Conservation (phyloP, 2,888 invertebrate genomes). For the Choreutis nemorana region DNA sequence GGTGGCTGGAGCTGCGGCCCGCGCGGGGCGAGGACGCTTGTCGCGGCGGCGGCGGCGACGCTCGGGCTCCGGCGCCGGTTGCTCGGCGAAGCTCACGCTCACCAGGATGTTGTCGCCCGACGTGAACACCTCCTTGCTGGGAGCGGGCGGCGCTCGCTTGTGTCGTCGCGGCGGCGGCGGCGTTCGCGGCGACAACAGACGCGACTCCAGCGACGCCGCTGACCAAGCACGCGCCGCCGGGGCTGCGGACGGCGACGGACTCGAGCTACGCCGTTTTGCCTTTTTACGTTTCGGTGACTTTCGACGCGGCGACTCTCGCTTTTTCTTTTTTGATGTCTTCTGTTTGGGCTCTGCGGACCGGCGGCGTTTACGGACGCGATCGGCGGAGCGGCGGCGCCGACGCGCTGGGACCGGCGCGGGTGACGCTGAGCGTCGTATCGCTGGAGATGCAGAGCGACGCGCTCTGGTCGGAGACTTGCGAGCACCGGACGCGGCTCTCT, state of each 20-base stretch:
- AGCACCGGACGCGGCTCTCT: not conserved
- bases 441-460: slow-evolving; percentile 13
- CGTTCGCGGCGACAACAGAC: slow-evolving; percentile 70
- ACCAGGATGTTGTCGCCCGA: slow-evolving; percentile 93
- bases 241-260: slow-evolving; percentile 24
- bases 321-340: slow-evolving; percentile 28
- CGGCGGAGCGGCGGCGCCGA: slow-evolving; percentile 25
- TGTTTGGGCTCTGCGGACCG: slow-evolving; percentile 25
- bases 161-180: slow-evolving; percentile 54
- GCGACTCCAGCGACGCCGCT: slow-evolving; percentile 42
- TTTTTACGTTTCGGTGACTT: slow-evolving; percentile 34
- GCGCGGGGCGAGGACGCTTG: slow-evolving; percentile 16
- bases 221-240: slow-evolving; percentile 21
- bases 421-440: slow-evolving; percentile 11
- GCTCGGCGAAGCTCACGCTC: slow-evolving; percentile 89
- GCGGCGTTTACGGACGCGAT: slow-evolving; percentile 26
- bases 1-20: slow-evolving; percentile 12
- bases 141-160: slow-evolving; percentile 37
- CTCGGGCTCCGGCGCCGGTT: slow-evolving; percentile 33
- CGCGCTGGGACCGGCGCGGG: slow-evolving; percentile 15
- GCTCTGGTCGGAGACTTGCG: slow-evolving; percentile 2
- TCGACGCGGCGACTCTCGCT: slow-evolving; percentile 26
- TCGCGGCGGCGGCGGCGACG: slow-evolving; percentile 6
- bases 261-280: slow-evolving; percentile 27
- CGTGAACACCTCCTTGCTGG: slow-evolving; percentile 90